Conservation (phyloP, 2,113 vertebrate genomes). For the Edolisoma coerulescens region DNA sequence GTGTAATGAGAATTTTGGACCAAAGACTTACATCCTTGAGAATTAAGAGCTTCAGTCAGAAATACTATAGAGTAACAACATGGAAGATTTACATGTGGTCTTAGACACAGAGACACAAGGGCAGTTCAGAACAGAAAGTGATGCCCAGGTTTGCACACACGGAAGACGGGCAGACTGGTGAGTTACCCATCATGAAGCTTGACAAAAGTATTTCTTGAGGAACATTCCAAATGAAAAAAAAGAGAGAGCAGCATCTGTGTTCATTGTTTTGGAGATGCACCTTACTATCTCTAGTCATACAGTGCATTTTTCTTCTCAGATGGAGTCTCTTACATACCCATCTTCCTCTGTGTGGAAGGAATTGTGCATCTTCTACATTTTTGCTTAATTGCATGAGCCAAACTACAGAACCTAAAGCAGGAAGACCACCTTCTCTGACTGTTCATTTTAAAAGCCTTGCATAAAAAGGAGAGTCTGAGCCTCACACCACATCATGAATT, state of each 20-base stretch:
- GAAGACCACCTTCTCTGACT: not conserved
- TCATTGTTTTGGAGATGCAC: not conserved
- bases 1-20: not conserved
- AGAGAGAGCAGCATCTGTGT: not conserved
- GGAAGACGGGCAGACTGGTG: not conserved
- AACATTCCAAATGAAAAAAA: not conserved
- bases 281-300: not conserved
- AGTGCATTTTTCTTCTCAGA: not conserved
- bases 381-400: not conserved
- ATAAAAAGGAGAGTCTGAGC: not conserved
- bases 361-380: not conserved
- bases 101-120: not conserved
- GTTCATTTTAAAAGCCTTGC: not conserved
- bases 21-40: not conserved
- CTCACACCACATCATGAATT: not conserved
- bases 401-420: not conserved
- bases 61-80: not conserved
- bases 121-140: not conserved
- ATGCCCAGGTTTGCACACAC: not conserved
- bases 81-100: not conserved
- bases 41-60: not conserved
- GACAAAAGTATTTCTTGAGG: not conserved
- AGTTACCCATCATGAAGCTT: not conserved
- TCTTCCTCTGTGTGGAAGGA: not conserved
- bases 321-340: not conserved